A percentile compares a stretch with the other conserved stretches of the same genome.
phyloP scores from a whole-genome alignment of 2,888 invertebrate genomes.

The Tupiocoris notatus region DNA sequence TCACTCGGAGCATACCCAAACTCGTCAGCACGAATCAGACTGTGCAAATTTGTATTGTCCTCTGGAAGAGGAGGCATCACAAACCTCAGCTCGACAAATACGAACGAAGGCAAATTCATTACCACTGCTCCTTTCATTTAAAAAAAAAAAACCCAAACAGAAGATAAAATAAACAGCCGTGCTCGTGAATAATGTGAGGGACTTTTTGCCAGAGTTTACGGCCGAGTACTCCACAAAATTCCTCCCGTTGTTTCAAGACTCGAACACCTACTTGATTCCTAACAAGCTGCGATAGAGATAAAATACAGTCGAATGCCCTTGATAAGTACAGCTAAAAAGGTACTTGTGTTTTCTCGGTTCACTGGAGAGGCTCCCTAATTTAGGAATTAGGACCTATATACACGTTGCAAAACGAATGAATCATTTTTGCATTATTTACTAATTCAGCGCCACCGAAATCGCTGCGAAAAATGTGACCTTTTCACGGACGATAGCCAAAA shows the following conservation, averaged over 20 bases:
- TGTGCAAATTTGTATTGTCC: slow-evolving; percentile 25
- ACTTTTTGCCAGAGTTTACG: slow-evolving; percentile 1
- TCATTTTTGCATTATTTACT: too few relatives aligned
- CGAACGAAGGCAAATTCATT: not conserved
- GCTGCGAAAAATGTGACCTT: too few relatives aligned
- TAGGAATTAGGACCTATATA: too few relatives aligned
- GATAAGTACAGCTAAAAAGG: not conserved
- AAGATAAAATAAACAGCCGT: slow-evolving; percentile 1
- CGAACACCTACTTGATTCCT: not conserved
- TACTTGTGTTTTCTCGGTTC: too few relatives aligned
- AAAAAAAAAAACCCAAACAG: slow-evolving; percentile 3
- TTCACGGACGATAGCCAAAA: too few relatives aligned
- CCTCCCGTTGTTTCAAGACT: not conserved
- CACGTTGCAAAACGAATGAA: too few relatives aligned
- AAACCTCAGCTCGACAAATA: not conserved
- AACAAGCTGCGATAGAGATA: not conserved
- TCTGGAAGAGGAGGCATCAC: not conserved
- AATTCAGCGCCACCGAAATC: too few relatives aligned
- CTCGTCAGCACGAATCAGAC: slow-evolving; percentile 25
- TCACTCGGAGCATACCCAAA: slow-evolving; percentile 19
- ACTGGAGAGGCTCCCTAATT: too few relatives aligned
- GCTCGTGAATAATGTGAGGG: slow-evolving; percentile 3
- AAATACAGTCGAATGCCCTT: not conserved
- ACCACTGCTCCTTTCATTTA: not conserved
- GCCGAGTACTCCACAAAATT: not conserved